Evolutionary conservation across 2,797 vertebrate genomes (phyloP).

Genomic region (Apodemus agrarius): DNA sequence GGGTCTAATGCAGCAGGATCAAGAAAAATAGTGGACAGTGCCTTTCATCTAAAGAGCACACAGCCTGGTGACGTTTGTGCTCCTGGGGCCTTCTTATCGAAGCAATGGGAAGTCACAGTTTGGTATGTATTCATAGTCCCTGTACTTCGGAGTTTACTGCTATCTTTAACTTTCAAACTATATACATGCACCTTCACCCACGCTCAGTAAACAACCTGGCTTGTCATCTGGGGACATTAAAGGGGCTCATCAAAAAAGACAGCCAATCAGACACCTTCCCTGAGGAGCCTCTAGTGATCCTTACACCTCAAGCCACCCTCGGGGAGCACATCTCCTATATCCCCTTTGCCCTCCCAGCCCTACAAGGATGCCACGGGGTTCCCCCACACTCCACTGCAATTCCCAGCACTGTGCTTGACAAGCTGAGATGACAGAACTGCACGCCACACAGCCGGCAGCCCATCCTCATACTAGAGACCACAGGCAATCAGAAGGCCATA

Average conservation of each 20-base stretch:
- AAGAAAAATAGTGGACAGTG: not conserved
- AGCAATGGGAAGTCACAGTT: not conserved
- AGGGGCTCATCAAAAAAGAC: not conserved
- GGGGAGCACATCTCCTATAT: not conserved
- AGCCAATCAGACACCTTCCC: not conserved
- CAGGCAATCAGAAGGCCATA: constrained; percentile 12
- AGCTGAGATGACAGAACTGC: not conserved
- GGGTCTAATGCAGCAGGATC: not conserved
- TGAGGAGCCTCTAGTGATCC: not conserved
- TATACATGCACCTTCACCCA: too few relatives aligned
- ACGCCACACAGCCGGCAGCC: constrained; percentile 11
- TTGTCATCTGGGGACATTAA: not conserved
- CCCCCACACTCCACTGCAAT: not conserved
- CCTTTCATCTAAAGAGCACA: not conserved
- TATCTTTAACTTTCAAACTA: not conserved
- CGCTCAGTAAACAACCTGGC: not conserved
- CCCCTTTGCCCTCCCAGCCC: not conserved
- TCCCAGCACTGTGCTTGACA: not conserved
- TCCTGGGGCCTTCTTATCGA: not conserved
- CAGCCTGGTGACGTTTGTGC: not conserved
- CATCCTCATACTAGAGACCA: not conserved
- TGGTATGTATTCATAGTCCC: not conserved
- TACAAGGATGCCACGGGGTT: constrained; percentile 10
- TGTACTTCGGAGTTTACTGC: not conserved
- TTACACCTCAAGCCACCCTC: not conserved